A percentile compares a stretch with the other conserved stretches of the same genome.
phyloP scores from a whole-genome alignment of 1,140 invertebrate genomes.

The Elymnias hypermnestra region DNA sequence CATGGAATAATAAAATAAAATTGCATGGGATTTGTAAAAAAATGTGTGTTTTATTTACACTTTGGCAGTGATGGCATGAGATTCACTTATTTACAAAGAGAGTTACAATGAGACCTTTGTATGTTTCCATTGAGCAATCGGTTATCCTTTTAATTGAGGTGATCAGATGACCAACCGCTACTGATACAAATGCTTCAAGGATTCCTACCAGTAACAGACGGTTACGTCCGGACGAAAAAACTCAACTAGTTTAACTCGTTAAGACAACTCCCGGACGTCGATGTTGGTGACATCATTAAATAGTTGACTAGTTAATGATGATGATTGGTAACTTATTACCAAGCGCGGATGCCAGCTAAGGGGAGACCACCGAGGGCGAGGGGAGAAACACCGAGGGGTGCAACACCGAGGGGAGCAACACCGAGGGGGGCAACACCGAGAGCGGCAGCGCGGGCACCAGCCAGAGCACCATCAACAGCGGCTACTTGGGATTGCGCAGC shows the following conservation, averaged over 20 bases:
- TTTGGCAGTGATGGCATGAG: slow-evolving; percentile 72
- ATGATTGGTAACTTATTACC: slow-evolving; percentile 42
- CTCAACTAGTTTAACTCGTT: not conserved
- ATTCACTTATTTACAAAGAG: slow-evolving; percentile 68
- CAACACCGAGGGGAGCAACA: no score
- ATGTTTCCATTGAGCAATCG: slow-evolving; percentile 49
- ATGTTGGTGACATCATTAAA: not conserved
- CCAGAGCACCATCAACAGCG: slow-evolving; percentile 68
- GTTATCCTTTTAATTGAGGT: slow-evolving; percentile 30
- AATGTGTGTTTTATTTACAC: slow-evolving; percentile 66
- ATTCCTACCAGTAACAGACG: slow-evolving; percentile 15
- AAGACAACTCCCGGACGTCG: slow-evolving; percentile 4
- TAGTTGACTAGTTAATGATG: slow-evolving; percentile 18
- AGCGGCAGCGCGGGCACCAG: slow-evolving; percentile 52
- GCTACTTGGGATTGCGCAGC: slow-evolving; percentile 78
- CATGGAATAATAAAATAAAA: no score
- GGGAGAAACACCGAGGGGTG: slow-evolving; percentile 19
- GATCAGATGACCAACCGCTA: slow-evolving; percentile 24
- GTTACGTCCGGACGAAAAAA: slow-evolving; percentile 7
- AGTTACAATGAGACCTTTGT: slow-evolving; percentile 65
- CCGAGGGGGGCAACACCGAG: slow-evolving; percentile 36
- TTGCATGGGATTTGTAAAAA: slow-evolving; percentile 28
- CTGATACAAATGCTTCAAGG: no score
- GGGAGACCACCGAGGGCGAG: slow-evolving; percentile 32
- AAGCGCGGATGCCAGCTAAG: slow-evolving; percentile 43